Conservation (phyloP, 1,140 invertebrate genomes). For the Drosophila bocki region DNA sequence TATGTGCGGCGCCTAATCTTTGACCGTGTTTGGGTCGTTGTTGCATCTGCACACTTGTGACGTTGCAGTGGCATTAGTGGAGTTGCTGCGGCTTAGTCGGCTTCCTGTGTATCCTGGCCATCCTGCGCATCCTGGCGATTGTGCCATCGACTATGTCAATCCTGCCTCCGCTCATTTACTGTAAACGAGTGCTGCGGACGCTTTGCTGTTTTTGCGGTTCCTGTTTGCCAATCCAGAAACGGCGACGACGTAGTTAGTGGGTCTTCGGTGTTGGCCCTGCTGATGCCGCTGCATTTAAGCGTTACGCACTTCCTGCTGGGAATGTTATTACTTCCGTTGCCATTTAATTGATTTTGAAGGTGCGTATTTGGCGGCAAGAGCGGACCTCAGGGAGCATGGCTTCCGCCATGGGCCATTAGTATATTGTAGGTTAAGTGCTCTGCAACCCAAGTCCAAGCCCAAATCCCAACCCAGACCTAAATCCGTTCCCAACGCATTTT, state of each 20-base stretch:
- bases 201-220: constrained; percentile 73
- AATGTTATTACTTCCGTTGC: constrained; percentile 83
- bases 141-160: constrained; percentile 51
- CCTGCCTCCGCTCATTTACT: constrained; percentile 57
- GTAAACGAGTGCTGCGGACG: constrained; percentile 49
- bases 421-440: constrained; percentile 81
- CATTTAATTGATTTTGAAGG: constrained; percentile 82
- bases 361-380: constrained; percentile 43
- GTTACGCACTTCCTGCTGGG: constrained; percentile 76
- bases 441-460: constrained; percentile 26
- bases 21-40: constrained; percentile 21
- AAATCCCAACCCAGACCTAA: not conserved
- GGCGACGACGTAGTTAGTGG: constrained; percentile 12
- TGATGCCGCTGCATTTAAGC: constrained; percentile 69
- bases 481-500: constrained; percentile 44
- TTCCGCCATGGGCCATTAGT: constrained; percentile 70
- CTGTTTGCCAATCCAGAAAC: constrained; percentile 24
- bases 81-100: constrained; percentile 63
- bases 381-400: constrained; percentile 8
- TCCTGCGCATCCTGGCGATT: constrained; percentile 51
- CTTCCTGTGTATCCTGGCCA: constrained; percentile 55
- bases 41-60: constrained; percentile 24
- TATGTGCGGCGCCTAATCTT: constrained; percentile 45
- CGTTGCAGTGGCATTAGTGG: constrained; percentile 73
- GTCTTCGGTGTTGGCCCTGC: constrained; percentile 8